A percentile compares a stretch with the other conserved stretches of the same genome.
These are phyloP conservation scores for Cochlearius cochlearius DNA, from an alignment of 2,113 vertebrate genomes.

Conservation along the genomic window DNA sequence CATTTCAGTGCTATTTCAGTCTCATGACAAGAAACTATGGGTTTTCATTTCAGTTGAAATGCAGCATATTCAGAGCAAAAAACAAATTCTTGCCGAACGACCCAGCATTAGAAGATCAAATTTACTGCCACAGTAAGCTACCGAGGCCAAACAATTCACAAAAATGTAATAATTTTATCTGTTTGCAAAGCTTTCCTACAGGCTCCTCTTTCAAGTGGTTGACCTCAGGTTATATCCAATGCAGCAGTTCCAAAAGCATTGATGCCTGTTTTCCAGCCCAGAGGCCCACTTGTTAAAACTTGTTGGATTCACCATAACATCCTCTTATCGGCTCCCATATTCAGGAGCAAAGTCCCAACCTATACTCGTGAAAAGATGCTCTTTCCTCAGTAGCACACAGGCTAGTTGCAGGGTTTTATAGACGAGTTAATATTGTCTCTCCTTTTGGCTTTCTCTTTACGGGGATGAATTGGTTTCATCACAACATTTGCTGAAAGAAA, in stretches of 20 bases:
- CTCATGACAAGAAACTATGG: accelerated
- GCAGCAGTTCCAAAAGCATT: background rate
- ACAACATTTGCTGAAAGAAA: background rate
- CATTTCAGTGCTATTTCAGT: background rate
- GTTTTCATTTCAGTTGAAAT: background rate
- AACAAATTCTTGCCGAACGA: background rate
- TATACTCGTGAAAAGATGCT: background rate
- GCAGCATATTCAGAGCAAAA: background rate
- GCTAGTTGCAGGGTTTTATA: background rate
- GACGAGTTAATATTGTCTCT: background rate
- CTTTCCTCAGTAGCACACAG: background rate
- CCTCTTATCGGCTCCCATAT: accelerated
- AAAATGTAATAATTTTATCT: background rate
- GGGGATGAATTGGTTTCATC: background rate
- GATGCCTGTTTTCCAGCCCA: background rate
- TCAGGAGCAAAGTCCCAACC: background rate
- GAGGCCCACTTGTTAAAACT: background rate
- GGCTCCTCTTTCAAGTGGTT: background rate
- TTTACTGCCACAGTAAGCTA: background rate
- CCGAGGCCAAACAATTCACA: background rate
- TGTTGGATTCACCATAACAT: background rate
- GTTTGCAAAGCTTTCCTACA: background rate
- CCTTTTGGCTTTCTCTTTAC: background rate
- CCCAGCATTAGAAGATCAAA: background rate
- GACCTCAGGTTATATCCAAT: background rate